phyloP scores from a whole-genome alignment of 1,140 invertebrate species.

The Luehdorfia chinensis region DNA sequence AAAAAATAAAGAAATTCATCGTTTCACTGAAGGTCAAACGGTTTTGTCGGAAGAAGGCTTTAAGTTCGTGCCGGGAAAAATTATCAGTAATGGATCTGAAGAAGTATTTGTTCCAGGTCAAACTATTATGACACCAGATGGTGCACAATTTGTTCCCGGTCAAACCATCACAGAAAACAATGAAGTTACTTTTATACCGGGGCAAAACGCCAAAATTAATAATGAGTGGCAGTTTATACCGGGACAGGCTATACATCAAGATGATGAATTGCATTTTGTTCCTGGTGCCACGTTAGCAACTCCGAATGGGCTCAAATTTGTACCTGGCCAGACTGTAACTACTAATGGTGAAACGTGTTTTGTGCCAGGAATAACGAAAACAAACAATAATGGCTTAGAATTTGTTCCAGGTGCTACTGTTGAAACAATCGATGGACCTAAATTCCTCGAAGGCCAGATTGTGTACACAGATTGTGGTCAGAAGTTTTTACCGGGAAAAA shows the following conservation, averaged over 20 bases:
- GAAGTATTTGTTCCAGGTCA: slow-evolving; percentile 83
- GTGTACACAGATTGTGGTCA: slow-evolving; percentile 77
- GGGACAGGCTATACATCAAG: slow-evolving; percentile 78
- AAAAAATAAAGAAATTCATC: slow-evolving; percentile 78
- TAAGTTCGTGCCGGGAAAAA: slow-evolving; percentile 83
- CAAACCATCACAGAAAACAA: slow-evolving; percentile 78
- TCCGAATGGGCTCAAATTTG: slow-evolving; percentile 80
- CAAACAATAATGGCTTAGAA: slow-evolving; percentile 45
- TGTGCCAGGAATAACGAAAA: slow-evolving; percentile 78
- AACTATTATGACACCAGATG: slow-evolving; percentile 79
- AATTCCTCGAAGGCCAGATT: slow-evolving; percentile 84
- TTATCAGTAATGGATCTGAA: slow-evolving; percentile 64
- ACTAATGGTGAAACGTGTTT: slow-evolving; percentile 73
- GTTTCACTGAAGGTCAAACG: slow-evolving; percentile 82
- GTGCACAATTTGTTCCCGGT: slow-evolving; percentile 80
- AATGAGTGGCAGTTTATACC: slow-evolving; percentile 80
- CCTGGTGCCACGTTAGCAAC: slow-evolving; percentile 82
- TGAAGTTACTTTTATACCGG: slow-evolving; percentile 80
- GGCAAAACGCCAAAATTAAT: slow-evolving; percentile 79
- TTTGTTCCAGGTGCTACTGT: slow-evolving; percentile 83
- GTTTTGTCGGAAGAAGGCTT: slow-evolving; percentile 80
- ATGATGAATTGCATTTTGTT: slow-evolving; percentile 77
- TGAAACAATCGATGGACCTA: slow-evolving; percentile 80
- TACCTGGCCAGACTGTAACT: slow-evolving; percentile 81
- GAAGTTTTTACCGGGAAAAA: slow-evolving; percentile 80